Conservation (phyloP, 2,113 vertebrate species). For the Monarcha castaneiventris region DNA sequence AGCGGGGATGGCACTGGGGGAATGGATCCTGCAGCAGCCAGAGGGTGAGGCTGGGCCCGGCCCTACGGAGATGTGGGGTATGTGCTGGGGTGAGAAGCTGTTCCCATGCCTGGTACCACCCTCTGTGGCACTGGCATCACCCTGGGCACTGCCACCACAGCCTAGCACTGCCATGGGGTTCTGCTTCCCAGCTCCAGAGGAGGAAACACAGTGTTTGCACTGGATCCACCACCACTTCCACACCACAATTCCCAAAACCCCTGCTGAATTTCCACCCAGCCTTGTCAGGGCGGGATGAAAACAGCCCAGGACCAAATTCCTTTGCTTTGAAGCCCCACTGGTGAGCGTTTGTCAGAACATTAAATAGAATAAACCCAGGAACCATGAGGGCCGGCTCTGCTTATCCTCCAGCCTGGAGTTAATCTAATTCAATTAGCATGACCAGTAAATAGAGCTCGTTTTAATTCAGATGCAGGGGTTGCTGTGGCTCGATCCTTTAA, state of each 20-base stretch:
- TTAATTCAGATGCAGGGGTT: neutral
- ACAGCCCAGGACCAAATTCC: neutral
- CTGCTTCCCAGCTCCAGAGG: neutral
- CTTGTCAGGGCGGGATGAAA: neutral
- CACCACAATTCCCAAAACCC: accelerated
- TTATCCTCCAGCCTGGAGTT: neutral
- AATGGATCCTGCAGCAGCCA: neutral
- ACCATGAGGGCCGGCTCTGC: conserved; percentile 1
- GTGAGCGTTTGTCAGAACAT: neutral
- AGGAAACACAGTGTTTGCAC: accelerated
- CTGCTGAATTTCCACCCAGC: accelerated
- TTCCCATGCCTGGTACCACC: neutral
- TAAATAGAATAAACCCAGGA: neutral
- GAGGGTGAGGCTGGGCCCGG: neutral
- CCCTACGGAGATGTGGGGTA: neutral
- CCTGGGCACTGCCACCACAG: accelerated
- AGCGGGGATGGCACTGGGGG: accelerated
- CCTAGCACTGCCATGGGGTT: accelerated
- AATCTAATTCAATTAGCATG: conserved; percentile 3
- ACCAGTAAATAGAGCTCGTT: neutral
- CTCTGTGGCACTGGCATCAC: neutral
- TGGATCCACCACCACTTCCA: neutral
- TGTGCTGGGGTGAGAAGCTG: neutral
- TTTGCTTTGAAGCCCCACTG: neutral
- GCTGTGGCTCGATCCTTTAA: neutral